Evolutionary conservation across 2,888 invertebrate genomes (phyloP), one percentile per base, ranked within the genome.

Genomic region (Platycnemis pennipes): DNA sequence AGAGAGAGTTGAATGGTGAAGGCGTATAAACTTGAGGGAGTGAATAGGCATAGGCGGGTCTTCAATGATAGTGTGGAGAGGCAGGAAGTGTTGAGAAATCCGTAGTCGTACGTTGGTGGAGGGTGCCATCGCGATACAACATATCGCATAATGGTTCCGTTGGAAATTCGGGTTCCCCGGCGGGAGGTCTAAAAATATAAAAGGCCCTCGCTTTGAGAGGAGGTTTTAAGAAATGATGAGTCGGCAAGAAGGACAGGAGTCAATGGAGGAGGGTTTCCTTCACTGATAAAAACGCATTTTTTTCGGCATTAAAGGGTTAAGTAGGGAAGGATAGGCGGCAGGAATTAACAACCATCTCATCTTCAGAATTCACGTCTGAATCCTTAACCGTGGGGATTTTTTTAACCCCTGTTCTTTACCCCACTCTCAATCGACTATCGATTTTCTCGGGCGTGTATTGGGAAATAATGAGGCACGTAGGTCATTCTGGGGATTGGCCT

Each of bases 141-240:
- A 31, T 31, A 77, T 77, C 77, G 31, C 77, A 77, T 77, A 77
- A 77, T 77, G 77, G 37, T 77, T 77, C 77, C 77, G 77, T 37
- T 77, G 77, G 77, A 77, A 77, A 77, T 77, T 77, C 77, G 77
- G 77, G 77, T 37, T 77, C 77, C 77, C 11, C 77, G 37, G 77
- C 77, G 37, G 77, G 77, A 77, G 37, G 77, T 77, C 77, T 77
- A 37, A 77, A 77, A 77, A 77, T 77, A 77, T 77, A 77, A 77
- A 77, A 77, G 77, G 77, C 16, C 77, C 31, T 77, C 77, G 77
- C 37, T 77, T 77, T 77, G 37, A 77, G 77, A 31, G 37, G 77
- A 77, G 77, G 77, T 77, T 77, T 63, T 77, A 77, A 77, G 77
- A 77, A 77, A 77, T 77, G 77, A 77, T 77, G 77, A 77, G 77